A percentile compares a stretch with the other conserved stretches of the same genome.
Evolutionary conservation across 2,113 vertebrate genomes (phyloP).

Genomic region (Calidris pugnax): DNA sequence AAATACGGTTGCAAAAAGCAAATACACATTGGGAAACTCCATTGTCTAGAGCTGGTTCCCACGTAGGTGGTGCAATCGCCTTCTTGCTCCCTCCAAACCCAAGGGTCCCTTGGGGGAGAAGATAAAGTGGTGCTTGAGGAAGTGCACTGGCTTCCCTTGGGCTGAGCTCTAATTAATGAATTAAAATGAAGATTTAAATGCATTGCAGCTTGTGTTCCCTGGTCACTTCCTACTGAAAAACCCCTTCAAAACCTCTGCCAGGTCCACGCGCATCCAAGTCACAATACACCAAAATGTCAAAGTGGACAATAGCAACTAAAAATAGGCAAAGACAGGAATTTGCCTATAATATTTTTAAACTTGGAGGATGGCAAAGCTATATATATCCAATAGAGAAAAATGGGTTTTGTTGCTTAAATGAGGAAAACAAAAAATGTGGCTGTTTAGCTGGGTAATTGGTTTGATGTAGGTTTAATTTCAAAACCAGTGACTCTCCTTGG

Average conservation of each 20-base stretch:
- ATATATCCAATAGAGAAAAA: slow-evolving; percentile 67
- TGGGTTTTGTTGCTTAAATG: neutral
- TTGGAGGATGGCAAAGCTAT: slow-evolving; percentile 62
- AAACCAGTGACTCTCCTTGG: neutral
- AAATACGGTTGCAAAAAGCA: neutral
- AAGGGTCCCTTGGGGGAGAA: neutral
- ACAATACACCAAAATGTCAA: neutral
- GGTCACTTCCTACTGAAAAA: neutral
- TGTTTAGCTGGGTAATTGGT: neutral
- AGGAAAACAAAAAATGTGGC: slow-evolving; percentile 19
- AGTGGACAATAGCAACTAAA: slow-evolving; percentile 77
- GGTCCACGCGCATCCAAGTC: neutral
- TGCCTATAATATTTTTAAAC: slow-evolving; percentile 60
- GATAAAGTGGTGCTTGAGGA: neutral
- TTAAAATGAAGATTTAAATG: neutral
- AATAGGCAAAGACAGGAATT: slow-evolving; percentile 73
- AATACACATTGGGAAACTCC: neutral
- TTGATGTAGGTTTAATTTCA: neutral
- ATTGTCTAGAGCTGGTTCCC: neutral
- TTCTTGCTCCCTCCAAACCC: neutral
- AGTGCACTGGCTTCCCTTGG: neutral
- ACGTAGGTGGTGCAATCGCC: fast-evolving
- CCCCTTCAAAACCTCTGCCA: neutral
- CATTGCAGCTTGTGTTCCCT: neutral
- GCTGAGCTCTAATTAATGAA: neutral